Evolutionary conservation across 2,797 vertebrate species (phyloP), one percentile per base, ranked within the genome.

Genomic region (Gadopsis marmoratus): DNA sequence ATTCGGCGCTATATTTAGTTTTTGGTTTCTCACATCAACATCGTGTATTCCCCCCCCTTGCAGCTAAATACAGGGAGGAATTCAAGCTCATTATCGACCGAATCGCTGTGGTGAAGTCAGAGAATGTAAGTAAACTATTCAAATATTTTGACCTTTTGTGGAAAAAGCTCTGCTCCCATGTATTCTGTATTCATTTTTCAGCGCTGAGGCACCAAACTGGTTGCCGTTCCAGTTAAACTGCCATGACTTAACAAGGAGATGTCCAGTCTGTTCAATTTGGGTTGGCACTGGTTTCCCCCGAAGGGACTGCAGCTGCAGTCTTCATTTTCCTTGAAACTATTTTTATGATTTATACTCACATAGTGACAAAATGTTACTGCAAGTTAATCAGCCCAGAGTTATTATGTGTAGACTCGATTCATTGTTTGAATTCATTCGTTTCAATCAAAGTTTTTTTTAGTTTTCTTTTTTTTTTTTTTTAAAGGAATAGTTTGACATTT

Each of bases 31-130:
- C 43, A 81, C 82, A n/a, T 71, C 19, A 65, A 63, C n/a, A 26
- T 53, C 26, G 11, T 39, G 10, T 39, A 74, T 59, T 59, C 26
- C 26, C 26, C 26, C 26, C 26, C 66, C 67, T 70, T 76, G 60
- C 91, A 96, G 96, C 95, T 67, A 96, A 95, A 94, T 95, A 96
- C 93, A 94, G 95, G 89, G 95, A 96, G 80, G 94, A 96, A 86
- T 96, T 96, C 93, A 96, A 96, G 86, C 86, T 92, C 84, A 92
- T 96, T 86, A 93, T 96, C 13, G 95, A 96, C 92, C 88, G 91
- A 29, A 95, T 96, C 16, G 96, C 96, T 35, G 90, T 96, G 80
- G 93, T 95, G 86, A 96, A 96, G 87, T 94, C 94, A 1, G 96
- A 96, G 89, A 95, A 95, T 69, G 96, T 96, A 71, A 96, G 95